Evolutionary conservation across 2,797 vertebrate genomes (phyloP).

Genomic region (Premnoplex brunnescens): DNA sequence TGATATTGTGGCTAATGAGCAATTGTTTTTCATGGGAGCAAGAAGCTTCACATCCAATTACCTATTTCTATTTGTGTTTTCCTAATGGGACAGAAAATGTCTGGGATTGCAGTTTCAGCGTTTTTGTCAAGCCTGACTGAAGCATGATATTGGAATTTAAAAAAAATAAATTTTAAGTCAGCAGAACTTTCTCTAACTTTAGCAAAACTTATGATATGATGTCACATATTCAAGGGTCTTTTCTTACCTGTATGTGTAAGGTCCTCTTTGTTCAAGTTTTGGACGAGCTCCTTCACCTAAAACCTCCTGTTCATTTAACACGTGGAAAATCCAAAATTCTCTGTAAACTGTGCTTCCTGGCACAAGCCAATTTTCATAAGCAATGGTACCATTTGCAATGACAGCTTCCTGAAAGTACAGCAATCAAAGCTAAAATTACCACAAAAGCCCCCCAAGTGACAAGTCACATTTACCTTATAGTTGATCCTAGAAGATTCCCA

Average conservation of each 20-base stretch:
- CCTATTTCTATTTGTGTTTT: neutral
- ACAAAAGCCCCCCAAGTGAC: neutral
- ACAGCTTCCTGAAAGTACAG: slow-evolving; percentile 81
- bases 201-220: neutral
- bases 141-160: neutral
- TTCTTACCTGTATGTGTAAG: slow-evolving; percentile 89
- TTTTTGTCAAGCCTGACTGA: neutral
- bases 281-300: slow-evolving; percentile 72
- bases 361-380: slow-evolving; percentile 86
- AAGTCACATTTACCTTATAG: neutral
- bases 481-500: neutral
- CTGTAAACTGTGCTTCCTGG: slow-evolving; percentile 83
- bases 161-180: neutral
- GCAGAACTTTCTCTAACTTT: neutral
- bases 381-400: slow-evolving; percentile 86
- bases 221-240: neutral
- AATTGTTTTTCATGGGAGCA: neutral
- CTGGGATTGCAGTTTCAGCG: neutral
- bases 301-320: slow-evolving; percentile 84
- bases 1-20: neutral
- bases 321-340: slow-evolving; percentile 91
- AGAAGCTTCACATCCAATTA: neutral
- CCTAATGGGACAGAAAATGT: neutral
- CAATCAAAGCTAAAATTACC: neutral
- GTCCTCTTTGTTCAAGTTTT: slow-evolving; percentile 84